These are phyloP conservation scores for Calosoma granatense DNA, from an alignment of 1,140 invertebrate species.

Conservation along the genomic window DNA sequence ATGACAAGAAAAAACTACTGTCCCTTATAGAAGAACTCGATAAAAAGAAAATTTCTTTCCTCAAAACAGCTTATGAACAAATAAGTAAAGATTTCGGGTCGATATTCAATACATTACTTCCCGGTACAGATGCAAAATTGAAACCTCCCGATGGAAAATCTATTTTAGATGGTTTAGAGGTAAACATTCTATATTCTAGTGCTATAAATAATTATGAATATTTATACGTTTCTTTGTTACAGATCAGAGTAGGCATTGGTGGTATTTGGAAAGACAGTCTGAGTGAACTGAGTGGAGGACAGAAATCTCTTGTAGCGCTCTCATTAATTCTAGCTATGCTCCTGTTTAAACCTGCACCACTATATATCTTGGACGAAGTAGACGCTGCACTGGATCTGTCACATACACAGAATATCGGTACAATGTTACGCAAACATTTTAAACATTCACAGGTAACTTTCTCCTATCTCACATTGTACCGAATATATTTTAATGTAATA, in stretches of 20 bases:
- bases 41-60: conserved; percentile 73
- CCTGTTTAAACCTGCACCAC: conserved; percentile 93
- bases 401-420: conserved; percentile 98
- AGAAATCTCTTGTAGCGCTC: conserved; percentile 91
- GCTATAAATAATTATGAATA: background rate
- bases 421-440: conserved; percentile 92
- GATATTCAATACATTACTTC: conserved; percentile 86
- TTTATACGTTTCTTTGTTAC: conserved; percentile 20
- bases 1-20: conserved; percentile 74
- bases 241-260: conserved; percentile 87
- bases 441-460: conserved; percentile 73
- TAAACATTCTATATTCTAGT: conserved; percentile 30
- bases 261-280: conserved; percentile 94
- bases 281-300: conserved; percentile 91
- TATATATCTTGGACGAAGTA: conserved; percentile 98
- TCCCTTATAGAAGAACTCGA: conserved; percentile 81
- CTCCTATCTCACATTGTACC: background rate
- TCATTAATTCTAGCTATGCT: conserved; percentile 95
- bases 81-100: conserved; percentile 90
- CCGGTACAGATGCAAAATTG: conserved; percentile 79
- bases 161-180: conserved; percentile 81
- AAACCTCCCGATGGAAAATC: conserved; percentile 61
- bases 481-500: conserved; percentile 1
- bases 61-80: conserved; percentile 72
- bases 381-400: conserved; percentile 97